Percentiles rank a stretch among this genome's conserved stretches.
Conservation (phyloP, 2,797 vertebrate genomes). For the Pantherophis alleghaniensis region DNA sequence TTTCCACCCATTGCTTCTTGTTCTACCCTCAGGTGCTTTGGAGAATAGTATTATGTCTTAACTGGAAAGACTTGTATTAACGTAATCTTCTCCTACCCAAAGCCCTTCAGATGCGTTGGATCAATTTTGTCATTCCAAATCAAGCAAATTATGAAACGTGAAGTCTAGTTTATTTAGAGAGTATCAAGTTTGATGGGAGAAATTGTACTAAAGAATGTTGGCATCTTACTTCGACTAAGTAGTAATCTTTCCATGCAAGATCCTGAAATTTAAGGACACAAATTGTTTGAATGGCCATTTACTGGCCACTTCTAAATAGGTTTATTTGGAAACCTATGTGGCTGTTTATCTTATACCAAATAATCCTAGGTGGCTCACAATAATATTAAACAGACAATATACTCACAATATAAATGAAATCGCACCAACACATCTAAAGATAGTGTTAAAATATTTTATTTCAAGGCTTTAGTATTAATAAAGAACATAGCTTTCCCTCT, state of each 20-base stretch:
- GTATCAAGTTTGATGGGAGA: not conserved
- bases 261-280: not conserved
- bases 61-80: not conserved
- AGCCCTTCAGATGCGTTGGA: not conserved
- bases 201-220: not conserved
- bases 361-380: not conserved
- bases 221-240: not conserved
- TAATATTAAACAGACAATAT: not conserved
- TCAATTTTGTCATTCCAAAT: not conserved
- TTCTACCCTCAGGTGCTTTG: no score
- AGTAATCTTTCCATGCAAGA: not conserved
- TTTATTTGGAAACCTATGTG: not conserved
- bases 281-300: not conserved
- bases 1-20: no score
- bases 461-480: not conserved
- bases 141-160: not conserved
- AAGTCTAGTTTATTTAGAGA: not conserved
- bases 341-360: not conserved
- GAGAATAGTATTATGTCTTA: not conserved
- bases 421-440: not conserved
- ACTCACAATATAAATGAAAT: not conserved
- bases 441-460: not conserved
- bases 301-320: not conserved
- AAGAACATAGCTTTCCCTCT: not conserved
- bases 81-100: not conserved